These are phyloP conservation scores for Pemphredon lugubris DNA, from an alignment of 2,888 invertebrate genomes.

Conservation along the genomic window DNA sequence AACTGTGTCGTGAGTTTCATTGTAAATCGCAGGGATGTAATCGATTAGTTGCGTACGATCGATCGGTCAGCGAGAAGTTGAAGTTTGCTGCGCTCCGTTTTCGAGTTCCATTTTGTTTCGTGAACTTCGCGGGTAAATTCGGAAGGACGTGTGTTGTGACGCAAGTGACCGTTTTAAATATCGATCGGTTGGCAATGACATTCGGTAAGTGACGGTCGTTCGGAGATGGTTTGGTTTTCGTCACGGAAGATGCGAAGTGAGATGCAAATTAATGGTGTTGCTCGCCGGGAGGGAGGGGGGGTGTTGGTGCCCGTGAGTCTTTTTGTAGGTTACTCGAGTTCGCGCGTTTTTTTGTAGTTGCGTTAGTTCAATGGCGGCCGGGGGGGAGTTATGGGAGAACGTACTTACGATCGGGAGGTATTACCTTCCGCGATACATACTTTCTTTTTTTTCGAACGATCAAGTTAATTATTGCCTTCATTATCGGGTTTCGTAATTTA, in stretches of 20 bases:
- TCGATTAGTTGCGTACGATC: not conserved
- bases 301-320: too few species aligned
- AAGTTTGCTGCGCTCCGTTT: too few species aligned
- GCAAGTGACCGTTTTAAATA: conserved; percentile 14
- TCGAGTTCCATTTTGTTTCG: too few species aligned
- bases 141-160: not conserved
- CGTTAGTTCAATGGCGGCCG: too few species aligned
- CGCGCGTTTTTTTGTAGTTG: too few species aligned
- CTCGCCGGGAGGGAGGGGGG: too few species aligned
- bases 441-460: not conserved
- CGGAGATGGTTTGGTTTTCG: conserved; percentile 3
- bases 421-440: too few species aligned
- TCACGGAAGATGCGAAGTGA: not conserved
- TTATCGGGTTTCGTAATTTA: conserved; percentile 48
- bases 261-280: too few species aligned
- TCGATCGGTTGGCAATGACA: conserved; percentile 23
- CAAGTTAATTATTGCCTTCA: conserved; percentile 45
- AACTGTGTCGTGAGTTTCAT: too few species aligned
- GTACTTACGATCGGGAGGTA: too few species aligned
- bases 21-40: not conserved
- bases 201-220: conserved; percentile 2
- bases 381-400: too few species aligned
- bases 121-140: not conserved
- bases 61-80: conserved; percentile 8
- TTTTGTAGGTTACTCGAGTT: too few species aligned